phyloP scores from a whole-genome alignment of 2,888 invertebrate species.

The Malachius bipustulatus region DNA sequence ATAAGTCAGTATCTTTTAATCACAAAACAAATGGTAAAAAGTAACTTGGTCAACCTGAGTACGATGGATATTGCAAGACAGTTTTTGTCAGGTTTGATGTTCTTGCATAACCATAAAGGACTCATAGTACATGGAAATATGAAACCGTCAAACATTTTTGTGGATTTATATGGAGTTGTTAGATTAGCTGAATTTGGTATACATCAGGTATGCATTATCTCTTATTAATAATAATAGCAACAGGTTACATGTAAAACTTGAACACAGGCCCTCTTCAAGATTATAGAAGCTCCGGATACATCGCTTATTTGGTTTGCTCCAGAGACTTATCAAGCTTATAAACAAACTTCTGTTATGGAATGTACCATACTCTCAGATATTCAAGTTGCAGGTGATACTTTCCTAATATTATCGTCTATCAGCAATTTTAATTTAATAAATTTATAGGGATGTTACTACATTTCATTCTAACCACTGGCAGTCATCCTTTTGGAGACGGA shows the following conservation, averaged over 20 bases:
- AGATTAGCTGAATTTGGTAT: constrained; percentile 37
- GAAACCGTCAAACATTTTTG: constrained; percentile 37
- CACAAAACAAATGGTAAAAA: constrained; percentile 23
- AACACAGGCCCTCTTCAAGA: constrained; percentile 29
- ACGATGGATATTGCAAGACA: constrained; percentile 26
- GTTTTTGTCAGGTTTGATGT: constrained; percentile 28
- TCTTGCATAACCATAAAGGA: constrained; percentile 29
- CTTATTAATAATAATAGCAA: constrained; percentile 22
- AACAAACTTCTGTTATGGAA: constrained; percentile 22
- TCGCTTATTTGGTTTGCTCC: constrained; percentile 36
- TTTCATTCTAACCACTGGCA: constrained; percentile 33
- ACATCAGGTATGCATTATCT: constrained; percentile 27
- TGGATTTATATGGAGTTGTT: constrained; percentile 32
- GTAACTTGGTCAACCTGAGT: constrained; percentile 20
- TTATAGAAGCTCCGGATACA: constrained; percentile 29
- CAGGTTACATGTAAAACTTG: constrained; percentile 17
- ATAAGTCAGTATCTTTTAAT: constrained; percentile 32
- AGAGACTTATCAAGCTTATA: constrained; percentile 29
- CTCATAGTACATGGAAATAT: constrained; percentile 37
- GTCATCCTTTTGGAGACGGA: constrained; percentile 34
- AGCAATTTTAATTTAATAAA: constrained; percentile 3
- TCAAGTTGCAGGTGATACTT: constrained; percentile 31
- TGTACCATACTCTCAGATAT: constrained; percentile 34
- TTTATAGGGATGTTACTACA: constrained; percentile 32
- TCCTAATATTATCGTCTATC: not conserved